phyloP scores from a whole-genome alignment of 2,888 invertebrate species.

The Lydus trimaculatus region DNA sequence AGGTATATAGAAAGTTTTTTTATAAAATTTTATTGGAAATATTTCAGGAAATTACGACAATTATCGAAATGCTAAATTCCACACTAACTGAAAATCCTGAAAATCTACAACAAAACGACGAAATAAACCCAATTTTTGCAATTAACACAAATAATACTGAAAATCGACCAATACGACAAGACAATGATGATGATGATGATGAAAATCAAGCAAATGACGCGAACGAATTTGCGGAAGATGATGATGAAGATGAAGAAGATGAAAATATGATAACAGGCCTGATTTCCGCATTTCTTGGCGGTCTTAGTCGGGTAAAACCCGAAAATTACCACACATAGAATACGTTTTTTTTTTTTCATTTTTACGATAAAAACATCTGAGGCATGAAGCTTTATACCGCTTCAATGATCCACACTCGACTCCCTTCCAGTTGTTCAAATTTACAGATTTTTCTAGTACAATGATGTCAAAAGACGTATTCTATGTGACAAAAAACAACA shows the following conservation, averaged over 20 bases:
- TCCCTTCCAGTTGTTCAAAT: too few species aligned
- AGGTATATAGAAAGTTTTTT: background rate
- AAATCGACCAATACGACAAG: constrained; percentile 37
- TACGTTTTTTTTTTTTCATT: too few species aligned
- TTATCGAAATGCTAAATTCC: background rate
- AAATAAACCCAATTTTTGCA: background rate
- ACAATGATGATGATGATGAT: constrained; percentile 28
- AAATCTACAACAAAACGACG: background rate
- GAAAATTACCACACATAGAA: background rate
- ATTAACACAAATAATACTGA: background rate
- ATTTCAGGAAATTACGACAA: constrained; percentile 5
- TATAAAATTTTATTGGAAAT: background rate
- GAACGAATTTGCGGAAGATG: constrained; percentile 41
- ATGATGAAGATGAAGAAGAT: constrained; percentile 51
- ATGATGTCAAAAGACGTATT: too few species aligned
- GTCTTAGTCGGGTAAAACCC: constrained; percentile 57
- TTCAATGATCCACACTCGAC: too few species aligned
- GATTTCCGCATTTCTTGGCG: constrained; percentile 57
- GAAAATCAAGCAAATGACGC: constrained; percentile 35
- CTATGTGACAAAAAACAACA: too few species aligned
- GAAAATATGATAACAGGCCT: constrained; percentile 55
- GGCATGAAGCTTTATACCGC: too few species aligned
- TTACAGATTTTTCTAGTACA: too few species aligned
- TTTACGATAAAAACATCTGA: too few species aligned
- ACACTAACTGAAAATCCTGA: constrained; percentile 3